Evolutionary conservation across 2,113 vertebrate species (phyloP).

Genomic region (Gallinago undulata): DNA sequence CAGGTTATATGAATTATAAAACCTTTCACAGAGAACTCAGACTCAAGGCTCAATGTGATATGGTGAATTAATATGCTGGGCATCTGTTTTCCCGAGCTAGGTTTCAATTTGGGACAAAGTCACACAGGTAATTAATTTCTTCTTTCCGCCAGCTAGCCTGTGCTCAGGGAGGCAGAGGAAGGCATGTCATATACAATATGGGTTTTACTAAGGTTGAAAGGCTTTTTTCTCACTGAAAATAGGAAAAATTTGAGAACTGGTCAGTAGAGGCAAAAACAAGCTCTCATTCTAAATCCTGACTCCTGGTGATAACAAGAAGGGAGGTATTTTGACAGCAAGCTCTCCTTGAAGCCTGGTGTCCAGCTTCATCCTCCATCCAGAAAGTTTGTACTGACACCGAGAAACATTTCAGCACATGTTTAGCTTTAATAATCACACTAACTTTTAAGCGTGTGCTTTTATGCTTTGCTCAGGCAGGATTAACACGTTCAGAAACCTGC

Average conservation of each 20-base stretch:
- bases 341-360: neutral
- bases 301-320: neutral
- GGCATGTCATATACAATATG: neutral
- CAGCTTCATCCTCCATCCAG: neutral
- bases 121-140: constrained; percentile 30
- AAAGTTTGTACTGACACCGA: neutral
- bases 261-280: neutral
- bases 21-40: constrained; percentile 73
- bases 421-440: neutral
- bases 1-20: constrained; percentile 78
- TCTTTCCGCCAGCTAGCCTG: neutral
- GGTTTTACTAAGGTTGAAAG: neutral
- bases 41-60: constrained; percentile 63
- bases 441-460: neutral
- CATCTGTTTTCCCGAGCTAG: constrained; percentile 15
- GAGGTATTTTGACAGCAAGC: neutral
- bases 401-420: neutral
- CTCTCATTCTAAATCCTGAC: neutral
- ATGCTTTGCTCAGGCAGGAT: neutral
- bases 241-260: neutral
- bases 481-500: neutral
- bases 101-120: constrained; percentile 27
- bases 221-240: neutral
- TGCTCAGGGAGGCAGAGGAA: neutral
- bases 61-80: constrained; percentile 58